phyloP scores from a whole-genome alignment of 2,888 invertebrate genomes.

The Altica lythri region DNA sequence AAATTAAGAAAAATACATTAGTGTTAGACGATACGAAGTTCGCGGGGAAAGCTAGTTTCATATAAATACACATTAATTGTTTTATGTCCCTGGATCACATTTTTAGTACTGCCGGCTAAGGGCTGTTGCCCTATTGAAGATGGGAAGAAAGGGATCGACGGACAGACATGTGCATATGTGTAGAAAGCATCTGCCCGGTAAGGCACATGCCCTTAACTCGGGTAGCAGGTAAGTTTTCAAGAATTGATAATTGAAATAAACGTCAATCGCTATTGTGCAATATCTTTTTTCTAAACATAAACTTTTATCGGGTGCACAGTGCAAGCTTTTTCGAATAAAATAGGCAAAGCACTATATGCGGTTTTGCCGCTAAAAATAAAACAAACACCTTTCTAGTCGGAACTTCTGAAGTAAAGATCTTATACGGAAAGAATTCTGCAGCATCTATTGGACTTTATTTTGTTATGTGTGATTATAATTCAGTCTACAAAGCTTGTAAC shows the following conservation, averaged over 20 bases:
- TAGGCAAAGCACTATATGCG: not conserved
- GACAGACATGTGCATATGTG: constrained; percentile 28
- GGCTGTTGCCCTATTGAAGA: constrained; percentile 24
- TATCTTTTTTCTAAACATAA: constrained; percentile 12
- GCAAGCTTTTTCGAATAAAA: not conserved
- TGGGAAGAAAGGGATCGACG: constrained; percentile 28
- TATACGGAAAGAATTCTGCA: no score
- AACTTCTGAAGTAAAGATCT: no score
- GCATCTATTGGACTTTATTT: no score
- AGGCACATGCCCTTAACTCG: constrained; percentile 32
- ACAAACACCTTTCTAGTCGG: constrained; percentile 1
- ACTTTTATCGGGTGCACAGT: not conserved
- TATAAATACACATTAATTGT: no score
- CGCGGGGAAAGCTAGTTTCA: no score
- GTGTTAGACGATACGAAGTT: no score
- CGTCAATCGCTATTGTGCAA: constrained; percentile 31
- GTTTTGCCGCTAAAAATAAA: constrained; percentile 8
- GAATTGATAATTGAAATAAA: constrained; percentile 30
- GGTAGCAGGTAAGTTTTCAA: constrained; percentile 34
- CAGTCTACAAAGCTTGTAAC: no score
- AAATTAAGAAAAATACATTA: no score
- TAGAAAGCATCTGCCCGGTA: constrained; percentile 31
- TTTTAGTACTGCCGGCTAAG: constrained; percentile 11
- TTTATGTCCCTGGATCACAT: no score
- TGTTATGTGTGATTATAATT: no score